Evolutionary conservation across 2,113 vertebrate genomes (phyloP).

Genomic region (Acanthisitta chloris): DNA sequence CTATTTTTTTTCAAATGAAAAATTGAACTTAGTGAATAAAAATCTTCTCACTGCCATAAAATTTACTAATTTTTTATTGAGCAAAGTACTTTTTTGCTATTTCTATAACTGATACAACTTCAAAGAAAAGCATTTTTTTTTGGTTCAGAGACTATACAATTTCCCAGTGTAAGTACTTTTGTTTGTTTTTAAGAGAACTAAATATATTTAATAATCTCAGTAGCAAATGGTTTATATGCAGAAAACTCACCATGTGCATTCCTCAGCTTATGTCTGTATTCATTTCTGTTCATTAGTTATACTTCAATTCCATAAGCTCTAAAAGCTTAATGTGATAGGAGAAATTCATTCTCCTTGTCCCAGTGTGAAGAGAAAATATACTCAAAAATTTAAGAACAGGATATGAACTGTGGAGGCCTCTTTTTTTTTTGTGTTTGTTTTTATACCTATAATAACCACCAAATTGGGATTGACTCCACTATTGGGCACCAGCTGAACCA

Average conservation of each 20-base stretch:
- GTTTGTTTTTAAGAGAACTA: not conserved
- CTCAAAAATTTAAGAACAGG: not conserved
- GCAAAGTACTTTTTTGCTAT: not conserved
- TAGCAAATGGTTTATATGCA: not conserved
- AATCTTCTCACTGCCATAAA: not conserved
- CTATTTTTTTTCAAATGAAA: not conserved
- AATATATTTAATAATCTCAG: not conserved
- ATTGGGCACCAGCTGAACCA: not conserved
- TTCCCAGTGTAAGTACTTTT: not conserved
- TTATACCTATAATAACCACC: not conserved
- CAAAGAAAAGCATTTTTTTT: not conserved
- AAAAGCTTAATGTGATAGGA: not conserved
- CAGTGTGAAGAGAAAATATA: not conserved
- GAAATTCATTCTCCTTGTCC: not conserved
- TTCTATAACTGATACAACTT: not conserved
- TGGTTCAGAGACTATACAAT: not conserved
- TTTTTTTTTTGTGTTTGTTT: too few relatives aligned
- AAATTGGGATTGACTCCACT: not conserved
- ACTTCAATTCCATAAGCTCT: not conserved
- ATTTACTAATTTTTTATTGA: not conserved
- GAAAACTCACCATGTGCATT: not conserved
- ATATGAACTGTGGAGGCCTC: not conserved
- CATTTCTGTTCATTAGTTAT: not conserved
- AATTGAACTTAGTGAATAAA: not conserved
- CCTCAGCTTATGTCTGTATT: not conserved